phyloP scores from a whole-genome alignment of 2,113 vertebrate genomes.

The Vulpes vulpes region DNA sequence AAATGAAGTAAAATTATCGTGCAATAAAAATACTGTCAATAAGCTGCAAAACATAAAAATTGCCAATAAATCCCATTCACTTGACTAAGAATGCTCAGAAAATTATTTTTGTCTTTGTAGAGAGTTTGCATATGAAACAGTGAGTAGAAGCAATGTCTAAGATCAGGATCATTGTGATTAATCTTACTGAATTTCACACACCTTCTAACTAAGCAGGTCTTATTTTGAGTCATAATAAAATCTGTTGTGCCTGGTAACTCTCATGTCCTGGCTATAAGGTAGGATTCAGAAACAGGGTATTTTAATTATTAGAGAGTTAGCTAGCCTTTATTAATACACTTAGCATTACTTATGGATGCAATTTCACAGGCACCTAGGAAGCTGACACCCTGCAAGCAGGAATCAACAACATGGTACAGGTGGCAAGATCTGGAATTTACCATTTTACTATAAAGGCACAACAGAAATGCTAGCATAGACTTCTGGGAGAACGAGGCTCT shows the following conservation, averaged over 20 bases:
- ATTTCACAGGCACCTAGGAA: background rate
- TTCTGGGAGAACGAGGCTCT: background rate
- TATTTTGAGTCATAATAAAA: background rate
- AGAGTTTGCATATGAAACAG: background rate
- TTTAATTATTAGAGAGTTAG: background rate
- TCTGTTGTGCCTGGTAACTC: background rate
- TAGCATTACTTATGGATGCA: background rate
- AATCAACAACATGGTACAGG: background rate
- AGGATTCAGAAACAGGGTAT: background rate
- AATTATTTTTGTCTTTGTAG: background rate
- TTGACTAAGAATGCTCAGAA: background rate
- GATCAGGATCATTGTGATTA: background rate
- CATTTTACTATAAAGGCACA: background rate
- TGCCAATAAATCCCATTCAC: background rate
- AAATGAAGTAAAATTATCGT: conserved; percentile 21
- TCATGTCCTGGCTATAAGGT: background rate
- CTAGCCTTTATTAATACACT: background rate
- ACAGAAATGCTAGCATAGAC: background rate
- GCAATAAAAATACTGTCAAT: background rate
- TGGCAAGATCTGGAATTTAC: background rate
- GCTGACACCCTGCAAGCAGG: background rate
- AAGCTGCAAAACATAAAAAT: background rate
- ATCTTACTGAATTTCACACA: background rate
- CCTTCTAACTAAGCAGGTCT: background rate
- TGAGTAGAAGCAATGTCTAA: background rate